A percentile compares a stretch with the other conserved stretches of the same genome.
Conservation (phyloP, 1,140 invertebrate genomes). For the Philopotamus ludificatus region DNA sequence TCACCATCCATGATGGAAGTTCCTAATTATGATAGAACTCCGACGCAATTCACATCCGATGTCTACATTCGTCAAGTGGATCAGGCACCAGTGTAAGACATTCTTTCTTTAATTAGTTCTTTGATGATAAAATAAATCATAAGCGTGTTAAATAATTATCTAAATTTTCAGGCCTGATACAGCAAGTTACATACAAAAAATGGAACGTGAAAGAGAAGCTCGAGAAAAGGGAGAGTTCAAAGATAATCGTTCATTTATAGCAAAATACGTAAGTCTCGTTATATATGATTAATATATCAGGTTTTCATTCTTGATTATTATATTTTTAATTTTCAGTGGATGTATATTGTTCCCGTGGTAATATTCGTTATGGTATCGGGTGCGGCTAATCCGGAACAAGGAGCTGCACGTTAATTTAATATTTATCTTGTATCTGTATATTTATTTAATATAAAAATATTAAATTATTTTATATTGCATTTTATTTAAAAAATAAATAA, state of each 20-base stretch:
- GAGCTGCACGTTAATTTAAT: conserved; percentile 46
- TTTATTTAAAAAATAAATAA: too few species aligned
- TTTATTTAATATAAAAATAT: neutral
- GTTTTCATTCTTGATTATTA: too few species aligned
- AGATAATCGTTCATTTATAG: conserved; percentile 91
- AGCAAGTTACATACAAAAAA: conserved; percentile 85
- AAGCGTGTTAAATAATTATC: conserved; percentile 38
- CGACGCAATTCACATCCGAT: conserved; percentile 66
- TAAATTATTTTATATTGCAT: too few species aligned
- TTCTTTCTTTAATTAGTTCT: too few species aligned
- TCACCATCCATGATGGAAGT: conserved; percentile 51
- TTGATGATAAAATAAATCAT: too few species aligned
- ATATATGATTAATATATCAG: too few species aligned
- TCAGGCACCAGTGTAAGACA: conserved; percentile 72
- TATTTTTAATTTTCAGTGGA: conserved; percentile 73
- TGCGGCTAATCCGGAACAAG: conserved; percentile 75
- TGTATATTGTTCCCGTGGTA: conserved; percentile 89
- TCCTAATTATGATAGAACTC: conserved; percentile 45
- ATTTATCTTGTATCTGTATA: conserved; percentile 1
- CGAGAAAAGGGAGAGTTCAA: conserved; percentile 85
- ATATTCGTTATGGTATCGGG: conserved; percentile 83
- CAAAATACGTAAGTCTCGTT: conserved; percentile 87
- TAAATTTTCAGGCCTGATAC: conserved; percentile 78
- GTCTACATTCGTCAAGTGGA: conserved; percentile 72
- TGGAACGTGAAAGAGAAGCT: conserved; percentile 86